Evolutionary conservation across 2,888 invertebrate species (phyloP).

Genomic region (Eulithis testata): DNA sequence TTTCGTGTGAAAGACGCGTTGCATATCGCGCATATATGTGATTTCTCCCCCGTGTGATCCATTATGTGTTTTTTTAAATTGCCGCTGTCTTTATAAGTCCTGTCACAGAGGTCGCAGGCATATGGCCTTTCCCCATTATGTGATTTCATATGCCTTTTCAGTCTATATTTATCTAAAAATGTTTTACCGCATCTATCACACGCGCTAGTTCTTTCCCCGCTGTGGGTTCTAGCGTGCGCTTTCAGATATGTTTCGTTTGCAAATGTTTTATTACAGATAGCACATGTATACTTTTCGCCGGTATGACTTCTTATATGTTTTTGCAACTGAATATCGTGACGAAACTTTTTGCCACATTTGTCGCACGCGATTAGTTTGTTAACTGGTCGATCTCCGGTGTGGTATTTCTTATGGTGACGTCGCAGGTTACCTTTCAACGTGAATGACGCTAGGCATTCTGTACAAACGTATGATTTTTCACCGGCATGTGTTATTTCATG

Average conservation of each 20-base stretch:
- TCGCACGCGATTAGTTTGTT: background rate
- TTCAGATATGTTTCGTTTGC: background rate
- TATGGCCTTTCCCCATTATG: constrained; percentile 18
- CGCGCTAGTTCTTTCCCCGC: background rate
- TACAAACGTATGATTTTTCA: constrained; percentile 7
- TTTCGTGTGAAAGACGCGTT: constrained; percentile 2
- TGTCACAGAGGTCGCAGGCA: constrained; percentile 13
- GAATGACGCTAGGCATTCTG: background rate
- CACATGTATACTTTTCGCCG: background rate
- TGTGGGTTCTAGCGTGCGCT: constrained; percentile 10
- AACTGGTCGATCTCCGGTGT: background rate
- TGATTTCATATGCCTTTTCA: constrained; percentile 18
- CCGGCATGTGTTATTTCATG: constrained; percentile 6
- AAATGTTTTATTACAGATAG: constrained; percentile 10
- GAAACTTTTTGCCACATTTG: background rate
- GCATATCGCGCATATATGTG: constrained; percentile 16
- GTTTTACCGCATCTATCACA: constrained; percentile 13
- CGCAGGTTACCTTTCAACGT: constrained; percentile 3
- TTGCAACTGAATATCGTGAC: background rate
- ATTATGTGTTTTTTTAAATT: constrained; percentile 18
- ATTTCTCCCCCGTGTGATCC: constrained; percentile 11
- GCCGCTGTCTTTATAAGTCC: background rate
- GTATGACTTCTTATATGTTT: constrained; percentile 6
- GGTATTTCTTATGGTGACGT: constrained; percentile 6
- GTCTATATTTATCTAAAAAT: background rate